Evolutionary conservation across 2,888 invertebrate genomes (phyloP).

Genomic region (Pseudococcus longispinus): DNA sequence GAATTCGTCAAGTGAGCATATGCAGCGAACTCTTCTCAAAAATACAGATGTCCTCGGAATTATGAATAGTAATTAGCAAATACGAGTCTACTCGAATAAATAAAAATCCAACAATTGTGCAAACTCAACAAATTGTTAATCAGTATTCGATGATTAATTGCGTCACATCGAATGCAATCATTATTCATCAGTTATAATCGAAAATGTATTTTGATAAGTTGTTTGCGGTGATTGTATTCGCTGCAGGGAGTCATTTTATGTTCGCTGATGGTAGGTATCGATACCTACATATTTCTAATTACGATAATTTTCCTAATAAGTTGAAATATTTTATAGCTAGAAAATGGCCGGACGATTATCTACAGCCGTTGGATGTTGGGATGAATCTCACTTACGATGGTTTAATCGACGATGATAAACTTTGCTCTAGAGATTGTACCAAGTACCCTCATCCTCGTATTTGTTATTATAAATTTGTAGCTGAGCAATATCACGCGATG

Average conservation of each 20-base stretch:
- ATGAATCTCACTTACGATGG: slow-evolving; percentile 16
- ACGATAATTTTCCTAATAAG: too few species aligned
- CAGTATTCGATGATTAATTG: neutral
- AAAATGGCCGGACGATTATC: neutral
- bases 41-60: neutral
- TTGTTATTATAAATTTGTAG: slow-evolving; percentile 52
- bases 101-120: neutral
- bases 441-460: slow-evolving; percentile 2
- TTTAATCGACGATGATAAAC: neutral
- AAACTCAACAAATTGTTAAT: neutral
- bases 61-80: neutral
- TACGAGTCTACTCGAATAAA: neutral
- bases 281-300: neutral
- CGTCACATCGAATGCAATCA: neutral
- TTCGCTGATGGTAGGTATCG: neutral
- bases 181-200: neutral
- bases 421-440: slow-evolving; percentile 49
- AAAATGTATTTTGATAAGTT: neutral
- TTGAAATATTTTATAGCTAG: neutral
- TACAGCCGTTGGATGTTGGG: slow-evolving; percentile 45
- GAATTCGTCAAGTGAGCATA: too few species aligned
- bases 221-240: neutral
- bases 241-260: neutral
- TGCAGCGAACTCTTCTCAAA: neutral
- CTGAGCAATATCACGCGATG: slow-evolving; percentile 48